These are phyloP conservation scores for Borostomias antarcticus DNA, from an alignment of 2,797 vertebrate species.

Conservation along the genomic window DNA sequence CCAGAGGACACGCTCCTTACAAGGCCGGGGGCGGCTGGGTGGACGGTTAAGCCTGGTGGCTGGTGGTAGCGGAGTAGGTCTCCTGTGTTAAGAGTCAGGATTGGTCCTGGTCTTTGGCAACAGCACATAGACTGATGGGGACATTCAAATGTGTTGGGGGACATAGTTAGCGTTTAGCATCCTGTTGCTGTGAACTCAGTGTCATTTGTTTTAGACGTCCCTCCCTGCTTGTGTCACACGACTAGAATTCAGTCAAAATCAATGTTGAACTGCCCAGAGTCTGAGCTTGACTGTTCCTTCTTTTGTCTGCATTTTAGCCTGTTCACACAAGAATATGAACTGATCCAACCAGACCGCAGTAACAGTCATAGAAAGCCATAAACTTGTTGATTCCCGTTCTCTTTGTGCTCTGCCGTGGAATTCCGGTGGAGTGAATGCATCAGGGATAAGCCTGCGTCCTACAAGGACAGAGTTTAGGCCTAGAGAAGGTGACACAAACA, in stretches of 20 bases:
- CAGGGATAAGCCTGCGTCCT: background rate
- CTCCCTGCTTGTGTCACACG: background rate
- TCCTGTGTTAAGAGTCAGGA: background rate
- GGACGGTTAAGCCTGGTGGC: background rate
- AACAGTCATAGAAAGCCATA: background rate
- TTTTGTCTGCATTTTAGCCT: too few species aligned
- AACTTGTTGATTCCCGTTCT: constrained; percentile 68
- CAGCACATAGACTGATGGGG: too few species aligned
- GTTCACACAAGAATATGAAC: background rate
- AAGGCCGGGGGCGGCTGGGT: background rate
- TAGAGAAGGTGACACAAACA: background rate
- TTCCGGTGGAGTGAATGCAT: constrained; percentile 48
- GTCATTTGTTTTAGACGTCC: background rate
- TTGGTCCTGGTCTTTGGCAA: background rate
- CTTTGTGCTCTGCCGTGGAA: constrained; percentile 57
- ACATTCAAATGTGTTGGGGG: background rate
- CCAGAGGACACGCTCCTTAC: constrained; percentile 4
- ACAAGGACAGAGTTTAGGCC: background rate
- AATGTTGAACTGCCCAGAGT: too few species aligned
- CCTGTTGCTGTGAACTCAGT: background rate
- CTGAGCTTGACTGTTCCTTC: background rate
- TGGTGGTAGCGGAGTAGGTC: background rate
- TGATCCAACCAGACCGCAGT: background rate
- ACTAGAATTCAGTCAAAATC: background rate
- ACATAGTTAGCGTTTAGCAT: background rate